phyloP scores from a whole-genome alignment of 2,797 vertebrate genomes.

The Halcyon smyrnensis region DNA sequence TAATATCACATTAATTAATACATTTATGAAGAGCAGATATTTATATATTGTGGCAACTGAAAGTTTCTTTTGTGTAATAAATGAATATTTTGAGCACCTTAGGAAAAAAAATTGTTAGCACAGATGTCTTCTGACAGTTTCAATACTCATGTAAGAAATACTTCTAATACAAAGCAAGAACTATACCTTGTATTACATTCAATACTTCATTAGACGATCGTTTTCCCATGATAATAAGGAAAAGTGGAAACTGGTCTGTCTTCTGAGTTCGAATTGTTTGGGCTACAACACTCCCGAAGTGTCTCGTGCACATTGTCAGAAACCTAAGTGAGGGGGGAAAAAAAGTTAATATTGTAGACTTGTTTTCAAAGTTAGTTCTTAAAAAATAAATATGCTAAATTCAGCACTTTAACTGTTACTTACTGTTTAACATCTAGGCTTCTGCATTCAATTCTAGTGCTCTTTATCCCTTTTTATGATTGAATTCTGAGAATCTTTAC shows the following conservation, averaged over 20 bases:
- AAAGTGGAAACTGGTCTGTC: slow-evolving; percentile 98
- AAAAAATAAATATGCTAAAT: not conserved
- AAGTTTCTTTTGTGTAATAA: not conserved
- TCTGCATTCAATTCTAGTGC: not conserved
- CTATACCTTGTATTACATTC: slow-evolving; percentile 98
- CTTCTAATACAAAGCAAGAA: not conserved
- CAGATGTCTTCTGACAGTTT: not conserved
- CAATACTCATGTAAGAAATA: not conserved
- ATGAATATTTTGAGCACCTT: not conserved
- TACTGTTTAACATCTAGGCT: not conserved
- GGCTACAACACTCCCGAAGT: slow-evolving; percentile 96
- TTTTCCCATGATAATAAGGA: slow-evolving; percentile 98
- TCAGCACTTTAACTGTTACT: not conserved
- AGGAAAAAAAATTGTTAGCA: not conserved
- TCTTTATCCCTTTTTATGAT: not conserved
- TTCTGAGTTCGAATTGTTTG: slow-evolving; percentile 98
- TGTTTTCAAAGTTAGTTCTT: slow-evolving; percentile 49
- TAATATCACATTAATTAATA: not conserved
- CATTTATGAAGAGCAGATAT: not conserved
- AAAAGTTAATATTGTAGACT: not conserved
- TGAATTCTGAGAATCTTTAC: not conserved
- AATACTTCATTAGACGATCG: slow-evolving; percentile 98
- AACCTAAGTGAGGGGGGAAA: slow-evolving; percentile 79
- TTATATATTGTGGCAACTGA: not conserved
- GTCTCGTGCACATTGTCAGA: slow-evolving; percentile 96